phyloP scores from a whole-genome alignment of 2,113 vertebrate genomes.

The Corynorhinus townsendii region DNA sequence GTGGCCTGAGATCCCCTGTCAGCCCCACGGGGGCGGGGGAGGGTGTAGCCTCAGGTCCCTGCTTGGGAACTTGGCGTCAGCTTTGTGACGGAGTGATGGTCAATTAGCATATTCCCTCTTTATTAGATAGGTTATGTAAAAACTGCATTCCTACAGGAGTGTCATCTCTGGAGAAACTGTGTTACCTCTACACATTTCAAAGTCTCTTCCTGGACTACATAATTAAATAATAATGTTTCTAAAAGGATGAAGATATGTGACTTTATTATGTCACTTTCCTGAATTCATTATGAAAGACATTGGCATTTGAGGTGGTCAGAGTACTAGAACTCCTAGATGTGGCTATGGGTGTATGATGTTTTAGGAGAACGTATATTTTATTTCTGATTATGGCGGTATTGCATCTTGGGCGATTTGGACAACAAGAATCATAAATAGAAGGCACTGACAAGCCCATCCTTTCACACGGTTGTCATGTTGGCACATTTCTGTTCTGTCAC shows the following conservation, averaged over 20 bases:
- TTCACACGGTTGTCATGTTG: neutral
- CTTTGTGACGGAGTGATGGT: no score
- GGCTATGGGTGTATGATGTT: neutral
- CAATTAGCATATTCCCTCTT: no score
- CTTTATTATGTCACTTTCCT: neutral
- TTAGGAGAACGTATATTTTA: neutral
- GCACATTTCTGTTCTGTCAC: neutral
- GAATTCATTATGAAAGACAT: conserved; percentile 1
- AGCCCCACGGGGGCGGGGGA: no score
- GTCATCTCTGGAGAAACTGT: neutral
- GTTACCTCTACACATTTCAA: neutral
- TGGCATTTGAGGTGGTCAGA: neutral
- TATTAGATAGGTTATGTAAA: neutral
- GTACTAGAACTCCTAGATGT: neutral
- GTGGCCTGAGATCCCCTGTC: no score
- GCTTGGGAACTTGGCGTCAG: no score
- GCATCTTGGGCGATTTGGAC: neutral
- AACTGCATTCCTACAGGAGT: neutral
- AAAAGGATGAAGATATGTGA: neutral
- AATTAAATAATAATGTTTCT: conserved; percentile 39
- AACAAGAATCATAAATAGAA: neutral
- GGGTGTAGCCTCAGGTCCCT: no score
- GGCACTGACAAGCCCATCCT: neutral
- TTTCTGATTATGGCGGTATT: neutral
- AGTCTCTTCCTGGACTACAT: neutral